Evolutionary conservation across 1,140 invertebrate genomes (phyloP).

Genomic region (Idris sp.): DNA sequence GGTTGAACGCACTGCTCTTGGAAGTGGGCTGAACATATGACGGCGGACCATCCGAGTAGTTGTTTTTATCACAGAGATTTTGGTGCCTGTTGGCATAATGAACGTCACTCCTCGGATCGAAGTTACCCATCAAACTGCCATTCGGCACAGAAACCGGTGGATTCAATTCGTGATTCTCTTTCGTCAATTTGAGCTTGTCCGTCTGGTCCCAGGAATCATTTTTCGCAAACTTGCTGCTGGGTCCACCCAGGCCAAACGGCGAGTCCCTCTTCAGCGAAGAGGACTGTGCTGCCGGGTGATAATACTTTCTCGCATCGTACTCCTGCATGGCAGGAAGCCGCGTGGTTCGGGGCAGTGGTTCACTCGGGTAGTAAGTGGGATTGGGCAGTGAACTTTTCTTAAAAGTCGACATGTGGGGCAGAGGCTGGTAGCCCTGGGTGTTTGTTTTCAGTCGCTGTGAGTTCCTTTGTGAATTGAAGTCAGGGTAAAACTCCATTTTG

Average conservation of each 20-base stretch:
- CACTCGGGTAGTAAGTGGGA: slow-evolving; percentile 66
- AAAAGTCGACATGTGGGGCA: slow-evolving; percentile 75
- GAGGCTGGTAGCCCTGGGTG: slow-evolving; percentile 59
- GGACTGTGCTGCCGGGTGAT: slow-evolving; percentile 30
- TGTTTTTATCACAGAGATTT: slow-evolving; percentile 75
- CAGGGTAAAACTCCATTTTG: slow-evolving; percentile 84
- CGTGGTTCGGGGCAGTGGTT: slow-evolving; percentile 56
- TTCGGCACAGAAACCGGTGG: slow-evolving; percentile 66
- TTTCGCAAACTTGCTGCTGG: slow-evolving; percentile 76
- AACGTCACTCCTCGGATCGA: slow-evolving; percentile 66
- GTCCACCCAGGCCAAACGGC: slow-evolving; percentile 59
- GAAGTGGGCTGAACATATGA: slow-evolving; percentile 62
- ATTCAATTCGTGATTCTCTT: slow-evolving; percentile 71
- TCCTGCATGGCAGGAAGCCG: slow-evolving; percentile 64
- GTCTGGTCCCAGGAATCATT: slow-evolving; percentile 79
- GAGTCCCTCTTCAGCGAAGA: slow-evolving; percentile 72
- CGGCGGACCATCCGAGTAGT: slow-evolving; percentile 63
- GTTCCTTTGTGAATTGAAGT: slow-evolving; percentile 79
- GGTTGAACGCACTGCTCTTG: slow-evolving; percentile 48
- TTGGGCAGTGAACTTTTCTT: slow-evolving; percentile 73
- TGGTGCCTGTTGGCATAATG: slow-evolving; percentile 64
- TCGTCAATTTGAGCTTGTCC: slow-evolving; percentile 80
- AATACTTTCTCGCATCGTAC: slow-evolving; percentile 69
- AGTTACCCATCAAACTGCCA: slow-evolving; percentile 63
- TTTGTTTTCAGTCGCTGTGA: slow-evolving; percentile 53